Evolutionary conservation across 2,113 vertebrate species (phyloP).

Genomic region (Lethenteron reissneri): DNA sequence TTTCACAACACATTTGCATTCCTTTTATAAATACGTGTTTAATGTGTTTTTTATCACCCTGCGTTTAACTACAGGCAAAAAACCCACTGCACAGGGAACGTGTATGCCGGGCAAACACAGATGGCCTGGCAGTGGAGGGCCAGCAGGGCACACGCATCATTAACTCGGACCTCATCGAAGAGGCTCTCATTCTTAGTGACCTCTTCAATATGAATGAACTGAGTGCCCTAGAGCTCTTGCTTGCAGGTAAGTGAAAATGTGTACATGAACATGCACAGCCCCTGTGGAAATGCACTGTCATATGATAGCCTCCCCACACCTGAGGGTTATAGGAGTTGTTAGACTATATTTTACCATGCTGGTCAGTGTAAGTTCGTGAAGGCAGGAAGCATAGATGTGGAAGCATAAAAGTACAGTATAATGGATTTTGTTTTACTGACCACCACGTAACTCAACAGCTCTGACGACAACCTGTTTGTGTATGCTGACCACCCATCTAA

Average conservation of each 20-base stretch:
- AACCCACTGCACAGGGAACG: not conserved
- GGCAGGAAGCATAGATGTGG: too few relatives aligned
- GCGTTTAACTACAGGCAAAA: not conserved
- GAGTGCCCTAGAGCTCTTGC: not conserved
- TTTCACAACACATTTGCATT: not conserved
- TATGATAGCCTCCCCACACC: too few relatives aligned
- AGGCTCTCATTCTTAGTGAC: conserved; percentile 3
- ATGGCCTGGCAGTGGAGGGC: conserved; percentile 1
- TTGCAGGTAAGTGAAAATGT: conserved; percentile 5
- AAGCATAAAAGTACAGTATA: too few relatives aligned
- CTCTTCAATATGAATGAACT: conserved; percentile 1
- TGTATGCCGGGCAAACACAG: not conserved
- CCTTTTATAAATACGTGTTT: not conserved
- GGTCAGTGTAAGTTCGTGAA: too few relatives aligned
- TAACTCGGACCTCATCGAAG: not conserved
- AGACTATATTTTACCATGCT: too few relatives aligned
- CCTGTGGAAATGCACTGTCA: too few relatives aligned
- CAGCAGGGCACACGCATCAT: not conserved
- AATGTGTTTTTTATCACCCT: not conserved
- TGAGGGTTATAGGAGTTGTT: too few relatives aligned
- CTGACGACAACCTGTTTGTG: too few relatives aligned
- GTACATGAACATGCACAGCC: not conserved
- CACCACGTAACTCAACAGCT: too few relatives aligned
- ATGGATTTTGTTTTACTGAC: too few relatives aligned
- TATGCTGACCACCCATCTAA: too few relatives aligned